Evolutionary conservation across 2,888 invertebrate species (phyloP).

Genomic region (Pyralis farinalis): DNA sequence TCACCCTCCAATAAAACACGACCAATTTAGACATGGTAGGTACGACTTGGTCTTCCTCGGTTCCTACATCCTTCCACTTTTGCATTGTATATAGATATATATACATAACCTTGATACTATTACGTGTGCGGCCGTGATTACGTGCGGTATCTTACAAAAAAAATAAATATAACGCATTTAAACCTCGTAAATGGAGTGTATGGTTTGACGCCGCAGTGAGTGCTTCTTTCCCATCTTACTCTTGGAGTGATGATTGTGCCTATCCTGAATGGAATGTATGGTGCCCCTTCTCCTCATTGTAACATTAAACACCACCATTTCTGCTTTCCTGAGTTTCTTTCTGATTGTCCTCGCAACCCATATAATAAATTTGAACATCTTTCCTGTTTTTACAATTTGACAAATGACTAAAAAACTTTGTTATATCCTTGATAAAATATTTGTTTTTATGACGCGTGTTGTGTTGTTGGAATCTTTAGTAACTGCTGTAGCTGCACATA

Average conservation of each 20-base stretch:
- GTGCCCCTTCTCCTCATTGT: constrained; percentile 47
- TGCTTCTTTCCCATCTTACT: constrained; percentile 22
- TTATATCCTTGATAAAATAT: neutral
- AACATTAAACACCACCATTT: constrained; percentile 50
- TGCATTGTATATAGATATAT: too few relatives aligned
- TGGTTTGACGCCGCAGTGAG: constrained; percentile 45
- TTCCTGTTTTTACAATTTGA: constrained; percentile 4
- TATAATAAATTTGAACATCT: constrained; percentile 54
- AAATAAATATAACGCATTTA: constrained; percentile 21
- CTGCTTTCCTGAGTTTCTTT: constrained; percentile 47
- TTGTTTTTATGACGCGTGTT: neutral
- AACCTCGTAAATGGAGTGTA: constrained; percentile 66
- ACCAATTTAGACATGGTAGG: too few relatives aligned
- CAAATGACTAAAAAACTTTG: neutral
- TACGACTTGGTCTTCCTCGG: too few relatives aligned
- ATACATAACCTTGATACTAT: too few relatives aligned
- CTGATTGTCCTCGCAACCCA: constrained; percentile 43
- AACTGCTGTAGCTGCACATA: constrained; percentile 10
- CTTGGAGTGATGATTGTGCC: constrained; percentile 8
- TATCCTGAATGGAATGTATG: constrained; percentile 51
- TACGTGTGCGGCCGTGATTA: too few relatives aligned
- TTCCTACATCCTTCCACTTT: too few relatives aligned
- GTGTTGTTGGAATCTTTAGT: neutral
- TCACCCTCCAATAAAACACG: too few relatives aligned
- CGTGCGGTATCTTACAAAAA: too few relatives aligned